Conservation (phyloP, 2,113 vertebrate genomes). For the Cairina moschata region DNA sequence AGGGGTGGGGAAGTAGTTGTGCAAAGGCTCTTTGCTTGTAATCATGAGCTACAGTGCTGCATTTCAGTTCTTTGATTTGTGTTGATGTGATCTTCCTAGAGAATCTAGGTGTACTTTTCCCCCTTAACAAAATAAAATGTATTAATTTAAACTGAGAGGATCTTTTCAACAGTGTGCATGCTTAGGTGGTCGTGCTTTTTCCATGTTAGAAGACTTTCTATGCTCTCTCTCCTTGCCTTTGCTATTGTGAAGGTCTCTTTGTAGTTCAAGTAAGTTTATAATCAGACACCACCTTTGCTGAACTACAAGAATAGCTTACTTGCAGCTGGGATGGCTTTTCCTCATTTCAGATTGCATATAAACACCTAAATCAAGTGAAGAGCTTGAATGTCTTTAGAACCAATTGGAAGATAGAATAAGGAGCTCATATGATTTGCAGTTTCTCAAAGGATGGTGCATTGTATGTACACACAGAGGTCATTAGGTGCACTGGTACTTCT, state of each 20-base stretch:
- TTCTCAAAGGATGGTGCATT: not conserved
- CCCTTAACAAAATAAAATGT: not conserved
- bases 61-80: not conserved
- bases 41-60: not conserved
- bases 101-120: not conserved
- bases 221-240: not conserved
- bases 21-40: not conserved
- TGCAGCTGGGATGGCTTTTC: not conserved
- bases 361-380: not conserved
- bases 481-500: not conserved
- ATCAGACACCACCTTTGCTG: not conserved
- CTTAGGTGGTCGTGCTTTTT: not conserved
- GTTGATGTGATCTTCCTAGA: not conserved
- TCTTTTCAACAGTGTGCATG: not conserved
- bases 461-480: not conserved
- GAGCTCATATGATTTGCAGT: not conserved
- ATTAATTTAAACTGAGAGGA: not conserved
- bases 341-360: not conserved
- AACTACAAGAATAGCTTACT: not conserved
- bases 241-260: not conserved
- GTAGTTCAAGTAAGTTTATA: not conserved
- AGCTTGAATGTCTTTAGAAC: not conserved
- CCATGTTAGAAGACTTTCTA: not conserved
- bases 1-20: accelerated
- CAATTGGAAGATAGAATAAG: not conserved